phyloP scores from a whole-genome alignment of 2,888 invertebrate genomes.

The Chironomus tentans region DNA sequence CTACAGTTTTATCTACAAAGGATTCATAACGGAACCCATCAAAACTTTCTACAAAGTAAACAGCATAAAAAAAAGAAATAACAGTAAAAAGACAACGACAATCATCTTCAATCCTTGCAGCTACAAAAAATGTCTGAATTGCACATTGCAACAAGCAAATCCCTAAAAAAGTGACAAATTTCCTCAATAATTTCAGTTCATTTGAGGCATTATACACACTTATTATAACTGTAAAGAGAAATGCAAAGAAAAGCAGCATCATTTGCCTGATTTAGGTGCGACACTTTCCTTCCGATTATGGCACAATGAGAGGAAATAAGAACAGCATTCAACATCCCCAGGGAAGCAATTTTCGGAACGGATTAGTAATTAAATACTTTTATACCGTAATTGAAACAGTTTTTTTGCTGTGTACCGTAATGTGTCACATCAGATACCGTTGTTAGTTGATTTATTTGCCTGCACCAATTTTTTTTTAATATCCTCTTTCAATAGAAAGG shows the following conservation, averaged over 20 bases:
- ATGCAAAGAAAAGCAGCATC: background rate
- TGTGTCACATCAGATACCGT: constrained; percentile 22
- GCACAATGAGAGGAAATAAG: too few relatives aligned
- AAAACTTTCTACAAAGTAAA: too few relatives aligned
- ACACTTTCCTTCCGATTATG: constrained; percentile 15
- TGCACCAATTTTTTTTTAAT: background rate
- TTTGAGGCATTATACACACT: background rate
- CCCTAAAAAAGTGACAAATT: constrained; percentile 17
- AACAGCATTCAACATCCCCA: background rate
- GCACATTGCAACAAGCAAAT: too few relatives aligned
- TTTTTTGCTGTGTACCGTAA: constrained; percentile 20
- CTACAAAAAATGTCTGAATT: too few relatives aligned
- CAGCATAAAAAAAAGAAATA: too few relatives aligned
- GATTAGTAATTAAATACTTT: constrained; percentile 28
- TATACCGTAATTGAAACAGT: constrained; percentile 28
- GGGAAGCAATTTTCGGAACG: background rate
- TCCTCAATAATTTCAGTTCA: background rate
- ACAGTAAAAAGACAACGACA: too few relatives aligned
- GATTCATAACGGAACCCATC: too few relatives aligned
- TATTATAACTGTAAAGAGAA: background rate
- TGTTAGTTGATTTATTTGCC: constrained; percentile 21
- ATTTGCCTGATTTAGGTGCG: constrained; percentile 23
- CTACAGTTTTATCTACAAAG: too few relatives aligned
- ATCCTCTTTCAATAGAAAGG: background rate
- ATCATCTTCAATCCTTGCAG: too few relatives aligned